A percentile compares a stretch with the other conserved stretches of the same genome.
These are phyloP conservation scores for Orcinus orca DNA, from an alignment of 2,113 vertebrate genomes.

Conservation along the genomic window DNA sequence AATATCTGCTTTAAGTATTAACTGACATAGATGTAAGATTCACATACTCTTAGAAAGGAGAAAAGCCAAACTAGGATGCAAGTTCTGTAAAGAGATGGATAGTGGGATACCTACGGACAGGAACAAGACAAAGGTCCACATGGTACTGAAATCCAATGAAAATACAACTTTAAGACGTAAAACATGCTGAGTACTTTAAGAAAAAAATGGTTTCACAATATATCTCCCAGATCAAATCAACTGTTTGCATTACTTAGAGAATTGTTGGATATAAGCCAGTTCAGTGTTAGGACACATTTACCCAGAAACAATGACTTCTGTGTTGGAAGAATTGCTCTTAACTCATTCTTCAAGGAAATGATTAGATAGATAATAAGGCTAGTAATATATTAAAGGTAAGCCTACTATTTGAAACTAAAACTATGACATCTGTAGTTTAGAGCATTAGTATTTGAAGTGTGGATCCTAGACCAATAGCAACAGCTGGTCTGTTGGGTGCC, in stretches of 20 bases:
- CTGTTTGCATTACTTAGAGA: not conserved
- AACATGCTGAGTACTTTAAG: not conserved
- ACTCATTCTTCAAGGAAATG: not conserved
- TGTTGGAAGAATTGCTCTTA: not conserved
- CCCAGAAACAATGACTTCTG: not conserved
- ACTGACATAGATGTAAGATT: not conserved
- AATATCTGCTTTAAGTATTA: not conserved
- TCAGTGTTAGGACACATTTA: not conserved
- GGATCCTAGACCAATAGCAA: too few species aligned
- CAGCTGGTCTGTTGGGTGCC: not conserved
- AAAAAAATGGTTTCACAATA: not conserved
- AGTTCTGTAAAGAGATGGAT: not conserved
- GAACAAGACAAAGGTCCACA: not conserved
- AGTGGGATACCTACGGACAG: not conserved
- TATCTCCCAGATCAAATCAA: not conserved
- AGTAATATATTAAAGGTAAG: not conserved
- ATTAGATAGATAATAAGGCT: not conserved
- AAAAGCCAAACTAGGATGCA: not conserved
- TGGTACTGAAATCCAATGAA: not conserved
- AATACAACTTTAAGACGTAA: not conserved
- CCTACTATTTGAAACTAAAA: not conserved
- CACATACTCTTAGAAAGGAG: not conserved
- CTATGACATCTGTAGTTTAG: not conserved
- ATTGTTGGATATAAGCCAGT: not conserved
- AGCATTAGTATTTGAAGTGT: not conserved